Evolutionary conservation across 2,113 vertebrate species (phyloP), one percentile per base, ranked within the genome.

Genomic region (Podarcis cretensis): DNA sequence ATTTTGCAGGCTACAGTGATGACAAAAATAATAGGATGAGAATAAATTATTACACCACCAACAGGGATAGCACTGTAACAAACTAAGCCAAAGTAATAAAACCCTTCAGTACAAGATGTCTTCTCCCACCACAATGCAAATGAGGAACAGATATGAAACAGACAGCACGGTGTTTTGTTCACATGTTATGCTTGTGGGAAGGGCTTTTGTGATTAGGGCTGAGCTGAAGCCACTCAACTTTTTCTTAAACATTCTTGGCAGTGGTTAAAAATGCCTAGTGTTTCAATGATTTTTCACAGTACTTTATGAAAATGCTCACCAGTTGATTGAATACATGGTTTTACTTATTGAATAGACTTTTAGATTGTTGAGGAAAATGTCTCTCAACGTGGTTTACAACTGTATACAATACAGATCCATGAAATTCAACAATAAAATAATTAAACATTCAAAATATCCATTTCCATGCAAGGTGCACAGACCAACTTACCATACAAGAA

Each of bases 1-100:
- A 76, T 32, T 88, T 16, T 83, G 37, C 75, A 86, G 30, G 30
- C 40, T 69, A 57, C 8, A 54, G 9, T 3, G 59, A 76, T 88
- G 71, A 88, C 40, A 88, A 74, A 83, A 54, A 65, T 74, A 76
- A 88, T 65, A 66, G 40, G 43, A 54, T 54, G 32, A 68, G 40
- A 79, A 79, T 87, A 79, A 87, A 69, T 69, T 69, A n/a, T 69
- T 69, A 79, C 59, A 65, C 18, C 85, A 80, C 63, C 65, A 87
- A 32, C 8, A 30, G n/a, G 30, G 25, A 78, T 89, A n/a, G 8
- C 87, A 37, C 37, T 12, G 93, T 90, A 85, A 30, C 6, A 73
- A 85, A 0, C 5, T 48, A 23, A 85, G 77, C 9, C 35, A 2
- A 48, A 68, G 13, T 40, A 78, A 43, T 1, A 9, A 84, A 90